Evolutionary conservation across 2,113 vertebrate species (phyloP).

Genomic region (Anthoscopus minutus): DNA sequence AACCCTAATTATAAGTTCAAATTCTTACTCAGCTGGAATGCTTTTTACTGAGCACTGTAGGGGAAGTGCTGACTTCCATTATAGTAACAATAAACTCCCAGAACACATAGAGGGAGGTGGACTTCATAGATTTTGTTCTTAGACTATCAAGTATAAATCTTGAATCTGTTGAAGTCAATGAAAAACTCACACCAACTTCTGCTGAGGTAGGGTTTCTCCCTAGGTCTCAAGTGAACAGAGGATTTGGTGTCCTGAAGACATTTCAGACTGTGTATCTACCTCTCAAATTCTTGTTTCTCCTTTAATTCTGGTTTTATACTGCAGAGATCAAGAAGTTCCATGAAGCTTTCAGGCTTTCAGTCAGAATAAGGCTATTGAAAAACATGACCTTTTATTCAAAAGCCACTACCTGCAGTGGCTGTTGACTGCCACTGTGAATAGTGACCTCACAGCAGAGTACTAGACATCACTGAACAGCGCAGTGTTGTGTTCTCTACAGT

Average conservation of each 20-base stretch:
- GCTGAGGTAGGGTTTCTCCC: not conserved
- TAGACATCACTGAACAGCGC: constrained; percentile 3
- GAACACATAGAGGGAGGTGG: constrained; percentile 14
- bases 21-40: constrained; percentile 28
- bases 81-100: not conserved
- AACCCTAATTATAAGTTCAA: not conserved
- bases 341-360: constrained; percentile 55
- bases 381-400: constrained; percentile 65
- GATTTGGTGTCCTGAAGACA: not conserved
- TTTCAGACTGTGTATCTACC: not conserved
- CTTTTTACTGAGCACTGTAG: constrained; percentile 30
- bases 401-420: constrained; percentile 58
- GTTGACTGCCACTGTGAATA: constrained; percentile 53
- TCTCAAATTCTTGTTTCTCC: not conserved
- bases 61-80: constrained; percentile 28
- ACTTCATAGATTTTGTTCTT: constrained; percentile 24
- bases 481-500: not conserved
- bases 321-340: constrained; percentile 49
- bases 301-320: constrained; percentile 39
- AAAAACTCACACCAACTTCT: not conserved
- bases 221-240: not conserved
- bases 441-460: constrained; percentile 49
- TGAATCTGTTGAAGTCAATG: not conserved
- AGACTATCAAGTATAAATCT: not conserved
- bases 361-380: constrained; percentile 56